A percentile compares a stretch with the other conserved stretches of the same genome.
Evolutionary conservation across 2,888 invertebrate genomes (phyloP).

Genomic region (Spialia ferax): DNA sequence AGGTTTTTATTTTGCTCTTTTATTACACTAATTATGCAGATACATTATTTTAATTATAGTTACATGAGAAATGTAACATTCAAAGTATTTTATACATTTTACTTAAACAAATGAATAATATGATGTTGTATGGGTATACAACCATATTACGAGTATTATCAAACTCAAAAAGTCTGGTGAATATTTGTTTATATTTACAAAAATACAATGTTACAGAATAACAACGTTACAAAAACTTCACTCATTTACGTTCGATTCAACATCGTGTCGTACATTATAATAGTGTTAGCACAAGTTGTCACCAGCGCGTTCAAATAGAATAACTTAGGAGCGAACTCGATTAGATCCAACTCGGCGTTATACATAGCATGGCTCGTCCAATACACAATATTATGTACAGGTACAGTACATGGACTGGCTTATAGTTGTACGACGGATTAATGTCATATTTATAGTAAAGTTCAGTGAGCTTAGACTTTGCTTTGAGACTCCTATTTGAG

Average conservation of each 20-base stretch:
- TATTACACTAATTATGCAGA: no score
- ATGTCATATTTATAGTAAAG: constrained; percentile 18
- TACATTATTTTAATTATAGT: no score
- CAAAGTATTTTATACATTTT: no score
- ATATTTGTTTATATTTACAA: no score
- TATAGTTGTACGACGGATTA: constrained; percentile 13
- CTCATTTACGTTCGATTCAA: background rate
- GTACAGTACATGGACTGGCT: background rate
- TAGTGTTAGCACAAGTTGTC: constrained; percentile 57
- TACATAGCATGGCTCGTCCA: constrained; percentile 37
- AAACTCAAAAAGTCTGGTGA: no score
- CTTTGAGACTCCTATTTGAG: background rate
- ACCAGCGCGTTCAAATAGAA: constrained; percentile 67
- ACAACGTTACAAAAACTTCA: background rate
- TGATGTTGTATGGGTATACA: no score
- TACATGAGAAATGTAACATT: no score
- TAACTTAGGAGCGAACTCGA: constrained; percentile 78
- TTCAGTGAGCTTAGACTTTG: constrained; percentile 3
- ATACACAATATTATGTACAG: constrained; percentile 33
- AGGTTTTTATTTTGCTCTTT: no score
- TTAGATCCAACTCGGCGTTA: constrained; percentile 65
- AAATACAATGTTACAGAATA: no score
- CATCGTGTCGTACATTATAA: constrained; percentile 51
- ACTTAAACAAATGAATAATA: no score
- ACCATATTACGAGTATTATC: no score